Conservation (phyloP, 2,888 invertebrate genomes). For the Platerodrilus igneus region DNA sequence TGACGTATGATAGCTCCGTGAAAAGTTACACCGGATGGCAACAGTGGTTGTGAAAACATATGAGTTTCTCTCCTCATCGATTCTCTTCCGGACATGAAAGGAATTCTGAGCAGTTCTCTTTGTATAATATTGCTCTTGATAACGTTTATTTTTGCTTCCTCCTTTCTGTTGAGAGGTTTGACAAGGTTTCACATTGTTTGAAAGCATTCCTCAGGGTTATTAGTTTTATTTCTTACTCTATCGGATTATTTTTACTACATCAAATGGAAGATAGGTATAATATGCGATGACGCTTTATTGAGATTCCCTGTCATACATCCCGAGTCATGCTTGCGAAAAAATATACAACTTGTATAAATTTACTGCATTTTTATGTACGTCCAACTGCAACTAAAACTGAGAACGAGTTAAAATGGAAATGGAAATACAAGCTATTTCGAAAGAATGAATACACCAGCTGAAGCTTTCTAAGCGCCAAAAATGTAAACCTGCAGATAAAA, state of each 20-base stretch:
- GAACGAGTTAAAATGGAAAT: too few species aligned
- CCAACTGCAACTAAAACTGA: too few species aligned
- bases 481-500: too few species aligned
- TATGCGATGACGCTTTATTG: too few species aligned
- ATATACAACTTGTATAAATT: too few species aligned
- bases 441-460: too few species aligned
- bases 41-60: constrained; percentile 30
- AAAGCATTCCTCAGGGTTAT: constrained; percentile 24
- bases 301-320: too few species aligned
- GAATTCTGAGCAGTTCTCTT: constrained; percentile 36
- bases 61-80: constrained; percentile 35
- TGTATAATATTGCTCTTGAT: constrained; percentile 38
- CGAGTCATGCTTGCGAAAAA: too few species aligned
- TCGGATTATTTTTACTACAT: constrained; percentile 19
- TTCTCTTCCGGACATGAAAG: constrained; percentile 35
- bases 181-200: constrained; percentile 18
- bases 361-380: too few species aligned
- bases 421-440: too few species aligned
- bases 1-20: constrained; percentile 24
- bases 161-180: constrained; percentile 21
- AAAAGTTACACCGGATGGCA: constrained; percentile 25
- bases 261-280: too few species aligned
- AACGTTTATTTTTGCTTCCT: constrained; percentile 34
- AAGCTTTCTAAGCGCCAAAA: too few species aligned
- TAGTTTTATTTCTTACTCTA: constrained; percentile 22